A percentile compares a stretch with the other conserved stretches of the same genome.
Conservation (phyloP, 2,888 invertebrate species). For the Lasioglossum leucozonium region DNA sequence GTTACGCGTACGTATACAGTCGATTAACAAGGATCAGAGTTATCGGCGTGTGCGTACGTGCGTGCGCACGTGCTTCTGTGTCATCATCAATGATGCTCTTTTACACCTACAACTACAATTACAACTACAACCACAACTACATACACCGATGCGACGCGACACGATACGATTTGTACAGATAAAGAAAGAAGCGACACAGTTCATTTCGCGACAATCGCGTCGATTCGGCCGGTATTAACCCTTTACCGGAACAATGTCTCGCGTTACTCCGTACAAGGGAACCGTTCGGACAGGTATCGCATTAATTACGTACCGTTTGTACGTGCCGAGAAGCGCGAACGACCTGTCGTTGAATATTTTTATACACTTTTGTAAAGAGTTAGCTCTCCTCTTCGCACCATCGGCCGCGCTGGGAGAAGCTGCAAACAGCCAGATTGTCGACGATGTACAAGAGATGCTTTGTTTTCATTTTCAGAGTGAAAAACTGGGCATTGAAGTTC, state of each 20-base stretch:
- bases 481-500: constrained; percentile 96
- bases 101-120: neutral
- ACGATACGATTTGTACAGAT: neutral
- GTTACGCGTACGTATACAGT: constrained; percentile 53
- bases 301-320: neutral
- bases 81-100: constrained; percentile 44
- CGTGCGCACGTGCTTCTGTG: constrained; percentile 16
- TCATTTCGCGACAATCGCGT: neutral
- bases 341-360: neutral
- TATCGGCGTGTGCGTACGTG: constrained; percentile 38
- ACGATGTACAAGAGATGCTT: neutral
- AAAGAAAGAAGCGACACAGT: neutral
- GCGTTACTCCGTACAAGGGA: neutral
- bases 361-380: neutral
- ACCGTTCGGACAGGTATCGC: neutral
- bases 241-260: neutral
- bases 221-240: neutral
- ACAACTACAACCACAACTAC: neutral
- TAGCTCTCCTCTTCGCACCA: neutral
- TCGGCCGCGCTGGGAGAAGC: neutral
- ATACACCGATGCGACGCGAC: neutral
- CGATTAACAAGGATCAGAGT: constrained; percentile 53
- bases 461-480: constrained; percentile 88
- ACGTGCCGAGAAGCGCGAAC: neutral
- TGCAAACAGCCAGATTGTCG: neutral